Conservation (phyloP, 2,113 vertebrate genomes). For the Sardina pilchardus region DNA sequence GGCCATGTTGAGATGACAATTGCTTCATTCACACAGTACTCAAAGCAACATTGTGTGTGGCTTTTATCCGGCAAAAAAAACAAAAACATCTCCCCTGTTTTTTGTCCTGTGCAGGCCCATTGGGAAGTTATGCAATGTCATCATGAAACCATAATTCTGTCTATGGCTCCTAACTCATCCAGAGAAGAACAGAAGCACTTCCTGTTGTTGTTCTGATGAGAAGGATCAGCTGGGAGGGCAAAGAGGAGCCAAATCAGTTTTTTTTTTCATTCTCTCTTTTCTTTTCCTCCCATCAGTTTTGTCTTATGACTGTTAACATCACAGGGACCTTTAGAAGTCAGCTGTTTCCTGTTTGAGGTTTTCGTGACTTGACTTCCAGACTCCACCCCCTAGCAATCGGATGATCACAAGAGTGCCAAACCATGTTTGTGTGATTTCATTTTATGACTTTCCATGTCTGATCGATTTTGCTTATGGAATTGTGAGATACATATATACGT, state of each 20-base stretch:
- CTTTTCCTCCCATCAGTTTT: neutral
- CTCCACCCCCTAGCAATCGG: neutral
- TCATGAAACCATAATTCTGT: neutral
- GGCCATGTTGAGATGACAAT: neutral
- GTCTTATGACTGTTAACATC: neutral
- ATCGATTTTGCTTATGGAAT: neutral
- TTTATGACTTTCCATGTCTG: neutral
- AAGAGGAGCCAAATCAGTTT: neutral
- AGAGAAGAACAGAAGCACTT: neutral
- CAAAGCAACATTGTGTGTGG: neutral
- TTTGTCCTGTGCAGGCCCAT: too few relatives aligned
- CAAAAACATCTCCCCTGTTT: too few relatives aligned
- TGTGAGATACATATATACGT: neutral
- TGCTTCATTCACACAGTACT: neutral
- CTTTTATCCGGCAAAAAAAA: too few relatives aligned
- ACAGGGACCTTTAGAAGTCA: neutral
- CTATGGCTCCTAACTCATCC: neutral
- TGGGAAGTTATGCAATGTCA: too few relatives aligned
- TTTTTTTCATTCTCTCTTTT: neutral
- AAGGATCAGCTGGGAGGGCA: neutral
- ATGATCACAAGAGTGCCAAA: neutral
- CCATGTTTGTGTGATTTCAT: neutral
- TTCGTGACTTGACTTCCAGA: neutral
- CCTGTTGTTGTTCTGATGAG: neutral
- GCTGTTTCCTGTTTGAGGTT: neutral